Conservation (phyloP, 2,888 invertebrate species). For the Stictocephala bisonia region DNA sequence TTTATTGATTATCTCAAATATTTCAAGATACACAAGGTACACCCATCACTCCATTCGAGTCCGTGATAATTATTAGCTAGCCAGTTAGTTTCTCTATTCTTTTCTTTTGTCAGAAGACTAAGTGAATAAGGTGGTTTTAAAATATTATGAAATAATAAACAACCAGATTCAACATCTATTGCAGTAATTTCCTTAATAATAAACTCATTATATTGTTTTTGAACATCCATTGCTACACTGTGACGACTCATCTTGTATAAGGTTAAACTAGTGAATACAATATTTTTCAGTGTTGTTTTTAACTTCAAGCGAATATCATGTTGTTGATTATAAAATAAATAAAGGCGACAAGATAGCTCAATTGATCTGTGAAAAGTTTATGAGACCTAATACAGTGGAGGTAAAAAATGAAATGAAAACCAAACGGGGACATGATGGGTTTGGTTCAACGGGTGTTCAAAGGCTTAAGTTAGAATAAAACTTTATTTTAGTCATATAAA, state of each 20-base stretch:
- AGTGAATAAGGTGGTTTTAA: background rate
- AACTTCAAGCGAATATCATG: conserved; percentile 59
- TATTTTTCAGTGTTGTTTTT: conserved; percentile 61
- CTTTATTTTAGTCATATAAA: no score
- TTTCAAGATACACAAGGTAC: background rate
- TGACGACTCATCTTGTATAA: background rate
- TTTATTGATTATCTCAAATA: background rate
- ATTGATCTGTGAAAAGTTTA: no score
- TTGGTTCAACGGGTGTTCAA: no score
- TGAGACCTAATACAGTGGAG: no score
- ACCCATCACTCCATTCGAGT: background rate
- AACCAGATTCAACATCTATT: background rate
- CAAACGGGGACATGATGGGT: no score
- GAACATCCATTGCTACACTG: background rate
- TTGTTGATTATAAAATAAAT: conserved; percentile 57
- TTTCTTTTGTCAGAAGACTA: background rate
- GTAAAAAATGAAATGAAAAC: no score
- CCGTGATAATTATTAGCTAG: background rate
- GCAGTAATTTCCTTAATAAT: background rate
- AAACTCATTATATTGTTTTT: background rate
- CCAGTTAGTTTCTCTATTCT: background rate
- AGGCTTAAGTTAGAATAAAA: no score
- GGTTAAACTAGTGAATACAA: no score
- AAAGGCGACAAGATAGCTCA: no score
- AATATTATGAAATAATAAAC: background rate